Conservation (phyloP, 2,113 vertebrate species). For the Syngnathus typhle region DNA sequence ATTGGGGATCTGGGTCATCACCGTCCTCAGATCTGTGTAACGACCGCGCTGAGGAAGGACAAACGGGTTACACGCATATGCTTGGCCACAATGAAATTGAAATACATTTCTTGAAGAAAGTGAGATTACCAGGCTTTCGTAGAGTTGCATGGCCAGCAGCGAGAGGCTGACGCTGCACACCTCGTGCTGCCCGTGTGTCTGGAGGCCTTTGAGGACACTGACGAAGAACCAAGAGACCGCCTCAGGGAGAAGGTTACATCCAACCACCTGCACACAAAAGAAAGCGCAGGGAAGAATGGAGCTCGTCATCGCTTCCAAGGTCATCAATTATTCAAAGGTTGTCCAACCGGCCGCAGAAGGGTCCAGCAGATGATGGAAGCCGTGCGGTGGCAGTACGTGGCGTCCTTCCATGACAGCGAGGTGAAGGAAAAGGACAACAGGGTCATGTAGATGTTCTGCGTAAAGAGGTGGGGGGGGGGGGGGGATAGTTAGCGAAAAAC, state of each 20-base stretch:
- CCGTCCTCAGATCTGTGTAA: constrained; percentile 79
- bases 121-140: constrained; percentile 80
- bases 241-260: constrained; percentile 81
- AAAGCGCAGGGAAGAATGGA: not conserved
- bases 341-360: constrained; percentile 81
- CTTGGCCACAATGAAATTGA: too few relatives aligned
- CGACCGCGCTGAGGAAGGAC: constrained; percentile 77
- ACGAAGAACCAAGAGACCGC: constrained; percentile 88
- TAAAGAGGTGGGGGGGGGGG: not conserved
- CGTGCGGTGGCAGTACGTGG: constrained; percentile 85
- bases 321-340: not conserved
- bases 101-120: too few relatives aligned
- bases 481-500: not conserved
- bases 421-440: constrained; percentile 84
- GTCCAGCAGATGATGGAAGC: constrained; percentile 92
- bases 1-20: constrained; percentile 91
- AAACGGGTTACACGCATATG: not conserved
- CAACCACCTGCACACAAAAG: constrained; percentile 71
- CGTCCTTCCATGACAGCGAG: constrained; percentile 91
- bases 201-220: constrained; percentile 84
- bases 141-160: constrained; percentile 89
- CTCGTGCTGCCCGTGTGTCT: constrained; percentile 90
- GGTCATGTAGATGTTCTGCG: constrained; percentile 83
- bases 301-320: not conserved
- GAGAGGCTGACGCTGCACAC: constrained; percentile 84